Evolutionary conservation across 2,888 invertebrate genomes (phyloP), one percentile per base, ranked within the genome.

Genomic region (Harmothoe impar): DNA sequence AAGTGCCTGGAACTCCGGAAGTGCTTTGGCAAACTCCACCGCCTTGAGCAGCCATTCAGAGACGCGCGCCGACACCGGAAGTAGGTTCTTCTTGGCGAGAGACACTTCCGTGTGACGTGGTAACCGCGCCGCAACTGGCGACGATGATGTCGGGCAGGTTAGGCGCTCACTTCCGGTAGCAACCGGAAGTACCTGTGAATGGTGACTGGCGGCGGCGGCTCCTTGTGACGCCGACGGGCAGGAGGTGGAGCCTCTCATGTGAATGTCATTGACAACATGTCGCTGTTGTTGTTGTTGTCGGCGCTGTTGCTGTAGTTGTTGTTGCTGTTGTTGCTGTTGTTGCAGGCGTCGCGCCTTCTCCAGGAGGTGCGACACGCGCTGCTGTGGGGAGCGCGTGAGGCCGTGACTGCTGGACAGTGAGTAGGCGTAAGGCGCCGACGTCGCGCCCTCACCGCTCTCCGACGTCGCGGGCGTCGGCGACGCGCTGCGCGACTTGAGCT

Each of bases 61-160:
- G 25, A 95, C 94, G 0, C 95, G 92, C 10, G 95, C 94, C 31
- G 94, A 94, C 25, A 95, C 95, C 0, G 95, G 95, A 29, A 94
- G 93, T 91, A 95, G 93, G 93, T 94, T 95, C 92, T 95, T 95
- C 93, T 95, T 95, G 91, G 95, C 95, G 51, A 95, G 93, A 10
- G 94, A 94, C 17, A 95, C 95, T 15, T 93, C 91, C 20, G 94
- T 94, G 62, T 92, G 92, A 10, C 94, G 52, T 23, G 52, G 23
- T 23, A 31, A 31, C 31, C 5, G 1, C 43, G 43, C 3, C 43
- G 10, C 43, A 3, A 43, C 43, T 43, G 43, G 10, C 62, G 25
- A 62, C 62, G 62, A 12, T 62, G 62, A 25, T 17, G 62, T 15
- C 3, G 43, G 43, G 10, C 43, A 43, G 5, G 43, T 43, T 10